Percentiles rank a stretch among this genome's conserved stretches.
Conservation (phyloP, 2,113 vertebrate genomes). For the Coturnix japonica region DNA sequence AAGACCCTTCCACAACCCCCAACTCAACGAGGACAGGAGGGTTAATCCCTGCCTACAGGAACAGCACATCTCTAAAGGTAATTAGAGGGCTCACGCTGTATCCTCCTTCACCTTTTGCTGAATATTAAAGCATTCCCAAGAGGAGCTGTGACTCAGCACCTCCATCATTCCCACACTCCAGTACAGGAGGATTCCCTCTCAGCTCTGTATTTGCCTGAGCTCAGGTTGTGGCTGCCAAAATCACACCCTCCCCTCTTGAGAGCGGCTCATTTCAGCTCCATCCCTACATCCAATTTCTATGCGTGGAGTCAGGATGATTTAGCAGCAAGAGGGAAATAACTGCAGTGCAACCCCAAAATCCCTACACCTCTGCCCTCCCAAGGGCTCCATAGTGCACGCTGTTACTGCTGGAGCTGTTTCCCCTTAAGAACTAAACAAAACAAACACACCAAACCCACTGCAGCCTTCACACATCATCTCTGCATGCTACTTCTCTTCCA, state of each 20-base stretch:
- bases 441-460: background rate
- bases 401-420: background rate
- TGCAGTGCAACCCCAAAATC: accelerated
- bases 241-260: accelerated
- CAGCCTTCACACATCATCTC: accelerated
- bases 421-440: background rate
- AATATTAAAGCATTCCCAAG: background rate
- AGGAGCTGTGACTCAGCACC: background rate
- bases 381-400: background rate
- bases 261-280: accelerated
- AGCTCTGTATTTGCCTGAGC: background rate
- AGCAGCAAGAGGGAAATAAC: background rate
- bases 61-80: background rate
- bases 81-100: accelerated
- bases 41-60: background rate
- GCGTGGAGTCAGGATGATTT: accelerated
- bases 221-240: background rate
- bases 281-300: background rate
- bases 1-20: background rate
- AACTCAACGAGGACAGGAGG: accelerated
- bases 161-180: background rate
- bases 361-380: background rate
- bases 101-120: background rate
- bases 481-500: background rate
- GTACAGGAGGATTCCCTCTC: background rate